Conservation (phyloP, 2,888 invertebrate species). For the Leucania comma region DNA sequence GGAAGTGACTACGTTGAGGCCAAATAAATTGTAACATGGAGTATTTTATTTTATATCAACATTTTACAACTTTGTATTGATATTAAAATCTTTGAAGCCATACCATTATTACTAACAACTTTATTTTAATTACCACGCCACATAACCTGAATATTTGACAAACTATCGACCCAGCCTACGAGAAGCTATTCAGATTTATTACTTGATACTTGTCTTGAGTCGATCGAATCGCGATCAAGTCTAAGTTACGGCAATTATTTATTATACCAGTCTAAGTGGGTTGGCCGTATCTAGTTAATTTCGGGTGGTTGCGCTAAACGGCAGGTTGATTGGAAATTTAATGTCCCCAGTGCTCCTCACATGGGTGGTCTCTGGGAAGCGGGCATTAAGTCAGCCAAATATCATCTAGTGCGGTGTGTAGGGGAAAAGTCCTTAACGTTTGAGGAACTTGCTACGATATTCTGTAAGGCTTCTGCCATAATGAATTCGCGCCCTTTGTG, state of each 20-base stretch:
- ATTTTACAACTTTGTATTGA: background rate
- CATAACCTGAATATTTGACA: conserved; percentile 67
- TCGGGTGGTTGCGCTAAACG: no score
- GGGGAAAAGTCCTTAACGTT: no score
- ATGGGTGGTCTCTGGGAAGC: no score
- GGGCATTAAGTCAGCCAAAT: no score
- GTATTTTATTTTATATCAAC: background rate
- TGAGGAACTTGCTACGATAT: no score
- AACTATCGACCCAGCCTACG: conserved; percentile 57
- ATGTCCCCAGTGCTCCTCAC: no score
- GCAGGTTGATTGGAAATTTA: no score
- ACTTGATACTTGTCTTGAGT: conserved; percentile 59
- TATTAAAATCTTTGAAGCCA: background rate
- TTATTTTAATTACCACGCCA: conserved; percentile 48
- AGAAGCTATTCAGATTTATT: conserved; percentile 70
- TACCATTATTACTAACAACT: conserved; percentile 29
- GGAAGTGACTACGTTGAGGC: no score
- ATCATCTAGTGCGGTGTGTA: no score
- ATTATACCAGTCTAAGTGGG: conserved; percentile 46
- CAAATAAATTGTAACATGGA: no score
- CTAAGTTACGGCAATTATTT: conserved; percentile 57
- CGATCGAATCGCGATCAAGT: conserved; percentile 51
- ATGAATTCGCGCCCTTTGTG: no score
- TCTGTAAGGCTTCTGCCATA: no score
- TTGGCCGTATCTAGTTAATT: conserved; percentile 45